Evolutionary conservation across 2,888 invertebrate species (phyloP), one percentile per base, ranked within the genome.

Genomic region (Agriopis marginaria): DNA sequence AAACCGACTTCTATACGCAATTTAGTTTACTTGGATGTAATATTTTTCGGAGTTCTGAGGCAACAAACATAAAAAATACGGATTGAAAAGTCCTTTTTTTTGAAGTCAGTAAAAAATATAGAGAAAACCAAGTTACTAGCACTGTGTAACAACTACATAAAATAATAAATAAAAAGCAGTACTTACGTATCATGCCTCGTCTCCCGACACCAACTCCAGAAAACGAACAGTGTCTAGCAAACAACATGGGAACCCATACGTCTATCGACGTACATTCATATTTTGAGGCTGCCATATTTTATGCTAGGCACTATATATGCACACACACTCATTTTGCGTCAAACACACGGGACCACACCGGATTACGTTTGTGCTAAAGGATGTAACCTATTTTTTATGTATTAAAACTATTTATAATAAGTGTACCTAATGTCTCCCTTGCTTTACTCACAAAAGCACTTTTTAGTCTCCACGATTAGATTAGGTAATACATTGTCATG

Each of bases 121-220:
- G 51, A 3, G n/a, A n/a, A 39, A 39, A 54, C 7, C 7, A 54
- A 39, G 10, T 54, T 40, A n/a, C n/a, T 54, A 54, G 39, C n/a
- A 39, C 10, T 54, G 23, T 66, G 51, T 66, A 70, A 69, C 67
- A 44, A 49, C 45, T 54, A 67, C 23, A 71, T 61, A 60, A 66
- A 63, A 68, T 62, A 56, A 66, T 39, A 65, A 64, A 67, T 69
- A 61, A 73, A 74, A 86, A 88, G 87, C 83, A 81, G 86, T 90
- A 91, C 91, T 91, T 90, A 91, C 90, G 84, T 80, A 78, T 81
- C 75, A 73, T 74, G 77, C 74, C 63, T 69, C 86, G 91, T 89
- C 92, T 93, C 92, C 92, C 88, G 85, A 87, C 89, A 94, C 93
- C 93, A 93, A 92, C 93, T 92, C 91, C 70, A 67, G 70, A 68